phyloP scores from a whole-genome alignment of 2,888 invertebrate species.

The Tholera decimalis region DNA sequence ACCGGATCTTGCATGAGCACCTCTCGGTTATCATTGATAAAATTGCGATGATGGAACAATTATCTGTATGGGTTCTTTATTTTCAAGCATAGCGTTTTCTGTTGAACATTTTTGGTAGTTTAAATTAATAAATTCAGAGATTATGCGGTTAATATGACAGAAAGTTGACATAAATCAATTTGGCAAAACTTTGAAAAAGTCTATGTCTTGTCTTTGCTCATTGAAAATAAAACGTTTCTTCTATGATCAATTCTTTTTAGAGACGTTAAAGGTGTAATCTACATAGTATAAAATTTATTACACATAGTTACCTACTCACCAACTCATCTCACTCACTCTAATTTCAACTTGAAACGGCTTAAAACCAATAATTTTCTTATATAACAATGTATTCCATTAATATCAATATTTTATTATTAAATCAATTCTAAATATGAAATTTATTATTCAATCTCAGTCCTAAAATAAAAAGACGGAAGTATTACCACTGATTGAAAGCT shows the following conservation, averaged over 20 bases:
- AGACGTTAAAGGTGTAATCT: too few species aligned
- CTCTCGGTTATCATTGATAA: slow-evolving; percentile 74
- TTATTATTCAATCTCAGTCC: too few species aligned
- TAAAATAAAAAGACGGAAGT: too few species aligned
- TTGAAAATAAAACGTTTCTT: not conserved
- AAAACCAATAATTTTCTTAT: too few species aligned
- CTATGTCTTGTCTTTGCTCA: not conserved
- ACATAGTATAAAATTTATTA: too few species aligned
- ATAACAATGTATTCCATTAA: too few species aligned
- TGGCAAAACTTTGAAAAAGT: not conserved
- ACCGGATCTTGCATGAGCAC: slow-evolving; percentile 75
- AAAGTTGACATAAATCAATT: not conserved
- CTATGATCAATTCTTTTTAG: too few species aligned
- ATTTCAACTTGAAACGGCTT: too few species aligned
- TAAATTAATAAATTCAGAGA: slow-evolving; percentile 3
- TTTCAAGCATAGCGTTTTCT: slow-evolving; percentile 7
- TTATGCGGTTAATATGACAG: slow-evolving; percentile 14
- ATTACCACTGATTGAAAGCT: slow-evolving; percentile 28
- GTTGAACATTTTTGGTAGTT: slow-evolving; percentile 1
- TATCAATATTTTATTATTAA: too few species aligned
- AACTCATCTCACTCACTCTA: too few species aligned
- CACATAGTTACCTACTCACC: too few species aligned
- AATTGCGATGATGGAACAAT: slow-evolving; percentile 2
- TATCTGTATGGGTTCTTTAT: slow-evolving; percentile 5
- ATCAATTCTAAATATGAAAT: too few species aligned